phyloP scores from a whole-genome alignment of 2,888 invertebrate species.

The Tryphoninae sp. region DNA sequence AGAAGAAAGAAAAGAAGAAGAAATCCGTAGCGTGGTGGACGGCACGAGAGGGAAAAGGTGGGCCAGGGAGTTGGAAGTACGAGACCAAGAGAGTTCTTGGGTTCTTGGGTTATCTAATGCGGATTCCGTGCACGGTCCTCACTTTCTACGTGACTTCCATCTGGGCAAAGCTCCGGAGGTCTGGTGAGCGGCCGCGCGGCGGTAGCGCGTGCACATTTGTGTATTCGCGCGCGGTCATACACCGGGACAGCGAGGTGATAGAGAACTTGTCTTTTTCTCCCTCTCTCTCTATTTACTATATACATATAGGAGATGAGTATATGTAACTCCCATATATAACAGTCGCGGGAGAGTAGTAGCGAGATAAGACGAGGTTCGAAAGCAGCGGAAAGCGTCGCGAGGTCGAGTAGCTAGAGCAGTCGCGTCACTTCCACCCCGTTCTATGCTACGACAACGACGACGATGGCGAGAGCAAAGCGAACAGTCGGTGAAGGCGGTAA shows the following conservation, averaged over 20 bases:
- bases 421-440: not conserved
- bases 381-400: conserved; percentile 6
- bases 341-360: not conserved
- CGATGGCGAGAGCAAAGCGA: conserved; percentile 35
- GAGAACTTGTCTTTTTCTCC: not conserved
- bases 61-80: not conserved
- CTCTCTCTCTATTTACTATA: not conserved
- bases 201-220: conserved; percentile 56
- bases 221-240: conserved; percentile 59
- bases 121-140: conserved; percentile 63
- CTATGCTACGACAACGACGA: not conserved
- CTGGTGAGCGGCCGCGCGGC: not conserved
- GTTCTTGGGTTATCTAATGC: conserved; percentile 62
- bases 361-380: conserved; percentile 55
- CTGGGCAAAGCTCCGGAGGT: conserved; percentile 49
- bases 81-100: conserved; percentile 36
- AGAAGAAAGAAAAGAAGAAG: not conserved
- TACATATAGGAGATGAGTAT: not conserved
- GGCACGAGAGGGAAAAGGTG: not conserved
- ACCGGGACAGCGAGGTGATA: not conserved
- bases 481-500: conserved; percentile 48
- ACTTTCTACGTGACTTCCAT: conserved; percentile 64
- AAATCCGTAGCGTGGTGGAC: conserved; percentile 15
- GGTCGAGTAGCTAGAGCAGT: conserved; percentile 31
- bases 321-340: not conserved